Evolutionary conservation across 2,113 vertebrate species (phyloP).

Genomic region (Oryzias curvinotus): DNA sequence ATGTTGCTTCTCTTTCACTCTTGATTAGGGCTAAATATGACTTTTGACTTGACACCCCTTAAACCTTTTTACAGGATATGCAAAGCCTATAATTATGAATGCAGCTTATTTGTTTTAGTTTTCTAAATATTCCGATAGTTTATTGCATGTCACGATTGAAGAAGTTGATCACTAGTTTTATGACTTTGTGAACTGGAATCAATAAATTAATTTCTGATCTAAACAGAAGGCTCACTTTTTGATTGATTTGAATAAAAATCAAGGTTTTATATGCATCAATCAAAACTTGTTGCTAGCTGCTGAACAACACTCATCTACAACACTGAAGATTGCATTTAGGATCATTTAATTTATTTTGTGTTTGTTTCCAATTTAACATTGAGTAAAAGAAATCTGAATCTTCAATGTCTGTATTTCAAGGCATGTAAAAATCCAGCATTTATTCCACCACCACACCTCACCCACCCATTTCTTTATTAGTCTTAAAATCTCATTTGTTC

Average conservation of each 20-base stretch:
- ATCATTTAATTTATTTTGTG: too few species aligned
- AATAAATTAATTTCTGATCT: conserved; percentile 76
- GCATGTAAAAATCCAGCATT: too few species aligned
- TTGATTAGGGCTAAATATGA: conserved; percentile 38
- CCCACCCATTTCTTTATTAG: too few species aligned
- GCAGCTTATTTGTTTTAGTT: conserved; percentile 75
- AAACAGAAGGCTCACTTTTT: conserved; percentile 72
- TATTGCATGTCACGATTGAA: conserved; percentile 75
- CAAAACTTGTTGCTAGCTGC: conserved; percentile 37
- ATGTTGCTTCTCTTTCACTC: conserved; percentile 32
- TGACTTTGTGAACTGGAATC: conserved; percentile 73
- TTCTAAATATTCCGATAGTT: conserved; percentile 74
- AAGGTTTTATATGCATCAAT: conserved; percentile 35
- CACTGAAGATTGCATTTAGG: too few species aligned
- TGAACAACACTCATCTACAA: too few species aligned
- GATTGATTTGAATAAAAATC: conserved; percentile 44
- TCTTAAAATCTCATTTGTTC: too few species aligned
- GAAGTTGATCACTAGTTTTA: conserved; percentile 76
- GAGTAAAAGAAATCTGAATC: too few species aligned
- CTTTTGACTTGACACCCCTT: conserved; percentile 54
- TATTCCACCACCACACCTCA: too few species aligned
- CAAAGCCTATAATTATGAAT: conserved; percentile 71
- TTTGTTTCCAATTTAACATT: too few species aligned
- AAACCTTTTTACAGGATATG: conserved; percentile 67
- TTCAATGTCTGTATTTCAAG: too few species aligned